phyloP scores from a whole-genome alignment of 2,888 invertebrate genomes.

The Geophilus truncorum region DNA sequence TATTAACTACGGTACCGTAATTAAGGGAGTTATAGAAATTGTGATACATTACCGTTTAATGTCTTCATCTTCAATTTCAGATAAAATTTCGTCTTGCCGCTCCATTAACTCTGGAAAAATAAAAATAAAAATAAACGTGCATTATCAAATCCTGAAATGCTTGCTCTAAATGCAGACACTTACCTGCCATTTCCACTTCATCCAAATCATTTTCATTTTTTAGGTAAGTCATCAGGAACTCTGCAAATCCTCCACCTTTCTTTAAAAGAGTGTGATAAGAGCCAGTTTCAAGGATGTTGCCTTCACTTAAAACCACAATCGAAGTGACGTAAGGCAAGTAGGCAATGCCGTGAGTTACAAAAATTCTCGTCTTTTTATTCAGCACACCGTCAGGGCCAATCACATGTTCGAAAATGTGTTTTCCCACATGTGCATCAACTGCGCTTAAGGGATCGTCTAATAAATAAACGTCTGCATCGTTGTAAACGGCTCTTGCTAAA shows the following conservation, averaged over 20 bases:
- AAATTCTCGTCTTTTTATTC: conserved; percentile 64
- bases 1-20: too few species aligned
- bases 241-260: conserved; percentile 60
- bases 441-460: conserved; percentile 57
- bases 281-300: conserved; percentile 81
- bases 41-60: conserved; percentile 8
- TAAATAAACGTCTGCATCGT: conserved; percentile 51
- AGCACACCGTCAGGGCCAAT: conserved; percentile 53
- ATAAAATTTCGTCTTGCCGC: conserved; percentile 21
- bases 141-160: too few species aligned
- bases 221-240: conserved; percentile 54
- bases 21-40: too few species aligned
- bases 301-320: conserved; percentile 82
- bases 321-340: conserved; percentile 85
- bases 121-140: too few species aligned
- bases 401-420: conserved; percentile 54
- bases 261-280: conserved; percentile 82
- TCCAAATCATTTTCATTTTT: conserved; percentile 46
- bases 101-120: not conserved
- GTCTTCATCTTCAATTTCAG: conserved; percentile 25
- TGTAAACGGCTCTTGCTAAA: conserved; percentile 50
- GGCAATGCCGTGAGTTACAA: conserved; percentile 93
- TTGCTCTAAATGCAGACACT: too few species aligned
- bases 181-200: conserved; percentile 42
- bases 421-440: conserved; percentile 50